These are phyloP conservation scores for Origma solitaria DNA, from an alignment of 2,113 vertebrate species.

Conservation along the genomic window DNA sequence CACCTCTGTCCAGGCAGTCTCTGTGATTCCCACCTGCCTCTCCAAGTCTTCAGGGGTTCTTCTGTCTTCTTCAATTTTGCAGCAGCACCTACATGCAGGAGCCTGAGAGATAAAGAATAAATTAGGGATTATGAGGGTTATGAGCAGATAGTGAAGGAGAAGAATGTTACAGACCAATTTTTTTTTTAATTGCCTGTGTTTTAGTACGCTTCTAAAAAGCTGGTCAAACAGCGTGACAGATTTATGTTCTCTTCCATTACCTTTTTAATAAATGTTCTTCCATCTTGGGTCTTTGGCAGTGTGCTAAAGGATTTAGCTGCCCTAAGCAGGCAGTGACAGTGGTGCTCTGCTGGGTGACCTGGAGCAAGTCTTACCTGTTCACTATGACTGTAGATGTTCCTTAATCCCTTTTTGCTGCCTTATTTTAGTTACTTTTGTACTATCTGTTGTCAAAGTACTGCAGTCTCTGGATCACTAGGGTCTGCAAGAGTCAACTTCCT, in stretches of 20 bases:
- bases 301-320: background rate
- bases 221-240: background rate
- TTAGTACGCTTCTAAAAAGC: conserved; percentile 28
- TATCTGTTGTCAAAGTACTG: background rate
- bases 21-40: background rate
- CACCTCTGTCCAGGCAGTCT: background rate
- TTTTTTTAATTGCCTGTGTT: background rate
- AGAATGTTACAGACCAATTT: background rate
- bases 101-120: background rate
- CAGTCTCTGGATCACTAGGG: background rate
- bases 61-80: background rate
- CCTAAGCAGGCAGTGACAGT: background rate
- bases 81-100: background rate
- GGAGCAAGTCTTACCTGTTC: background rate
- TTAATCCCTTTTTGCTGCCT: background rate
- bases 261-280: conserved; percentile 7
- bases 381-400: background rate
- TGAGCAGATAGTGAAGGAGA: background rate
- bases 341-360: background rate
- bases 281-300: background rate
- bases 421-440: background rate
- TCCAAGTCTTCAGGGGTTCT: background rate
- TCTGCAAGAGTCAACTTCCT: background rate
- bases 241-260: conserved; percentile 21
- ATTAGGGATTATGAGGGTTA: background rate